Evolutionary conservation across 2,113 vertebrate genomes (phyloP).

Genomic region (Daboia siamensis): DNA sequence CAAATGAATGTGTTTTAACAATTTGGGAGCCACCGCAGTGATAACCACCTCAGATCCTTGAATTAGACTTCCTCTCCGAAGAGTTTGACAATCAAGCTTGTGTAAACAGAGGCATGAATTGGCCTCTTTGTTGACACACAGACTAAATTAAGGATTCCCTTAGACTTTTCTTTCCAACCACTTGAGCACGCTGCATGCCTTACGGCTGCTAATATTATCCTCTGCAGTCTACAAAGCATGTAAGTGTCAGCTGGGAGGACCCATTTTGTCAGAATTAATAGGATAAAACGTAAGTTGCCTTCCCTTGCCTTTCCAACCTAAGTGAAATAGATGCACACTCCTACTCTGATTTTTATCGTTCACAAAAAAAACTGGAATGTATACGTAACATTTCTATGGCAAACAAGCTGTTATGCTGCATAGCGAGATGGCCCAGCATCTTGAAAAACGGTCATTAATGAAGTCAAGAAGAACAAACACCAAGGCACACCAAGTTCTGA

Average conservation of each 20-base stretch:
- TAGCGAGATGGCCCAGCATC: constrained; percentile 60
- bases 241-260: constrained; percentile 42
- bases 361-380: constrained; percentile 54
- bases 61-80: not conserved
- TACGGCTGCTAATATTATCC: constrained; percentile 45
- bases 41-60: constrained; percentile 16
- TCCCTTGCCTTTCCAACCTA: constrained; percentile 48
- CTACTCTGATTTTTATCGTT: constrained; percentile 57
- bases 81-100: constrained; percentile 26
- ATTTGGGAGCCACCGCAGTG: constrained; percentile 38
- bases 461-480: constrained; percentile 59
- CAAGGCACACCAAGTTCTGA: constrained; percentile 60
- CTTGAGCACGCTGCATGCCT: constrained; percentile 40
- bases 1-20: not conserved
- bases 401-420: constrained; percentile 69
- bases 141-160: constrained; percentile 26
- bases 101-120: constrained; percentile 44
- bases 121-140: constrained; percentile 29
- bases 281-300: constrained; percentile 62
- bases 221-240: constrained; percentile 40
- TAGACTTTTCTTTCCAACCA: constrained; percentile 30
- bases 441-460: constrained; percentile 59
- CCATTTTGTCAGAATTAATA: constrained; percentile 58
- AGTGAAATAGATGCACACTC: constrained; percentile 56
- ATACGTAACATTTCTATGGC: constrained; percentile 65